Evolutionary conservation across 23 tunicate genomes (phyloP).

Genomic region (Trididemnum miniatum): DNA sequence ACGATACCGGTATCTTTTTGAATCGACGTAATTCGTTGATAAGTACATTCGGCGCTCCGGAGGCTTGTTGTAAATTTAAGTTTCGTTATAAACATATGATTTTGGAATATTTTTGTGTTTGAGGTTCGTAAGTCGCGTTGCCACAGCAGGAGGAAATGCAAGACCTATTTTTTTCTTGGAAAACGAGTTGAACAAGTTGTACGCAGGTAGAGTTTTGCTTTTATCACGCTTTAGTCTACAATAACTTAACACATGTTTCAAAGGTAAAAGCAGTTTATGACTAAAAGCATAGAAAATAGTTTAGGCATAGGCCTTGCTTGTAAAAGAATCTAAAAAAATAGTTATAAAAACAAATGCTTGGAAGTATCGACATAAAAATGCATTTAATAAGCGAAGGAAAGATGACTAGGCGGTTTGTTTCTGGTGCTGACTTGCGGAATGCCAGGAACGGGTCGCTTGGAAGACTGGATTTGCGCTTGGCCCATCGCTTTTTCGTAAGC

Average conservation of each 20-base stretch:
- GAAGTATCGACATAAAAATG: neutral
- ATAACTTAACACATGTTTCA: neutral
- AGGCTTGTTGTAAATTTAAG: no score
- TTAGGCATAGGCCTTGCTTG: no score
- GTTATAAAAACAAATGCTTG: neutral
- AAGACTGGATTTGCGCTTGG: constrained; percentile 66
- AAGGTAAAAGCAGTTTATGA: neutral
- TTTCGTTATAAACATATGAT: no score
- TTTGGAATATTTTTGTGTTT: no score
- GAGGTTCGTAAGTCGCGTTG: no score
- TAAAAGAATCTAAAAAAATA: neutral
- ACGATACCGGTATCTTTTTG: no score
- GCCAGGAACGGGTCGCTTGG: constrained; percentile 35
- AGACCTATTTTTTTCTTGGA: no score
- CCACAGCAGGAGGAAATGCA: no score
- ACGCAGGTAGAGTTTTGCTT: no score
- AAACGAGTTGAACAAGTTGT: no score
- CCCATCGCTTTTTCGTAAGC: constrained; percentile 58
- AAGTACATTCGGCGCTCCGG: no score
- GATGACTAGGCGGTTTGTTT: constrained; percentile 67
- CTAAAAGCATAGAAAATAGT: neutral
- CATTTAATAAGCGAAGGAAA: constrained; percentile 43
- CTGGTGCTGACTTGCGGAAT: constrained; percentile 29
- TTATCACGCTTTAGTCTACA: neutral
- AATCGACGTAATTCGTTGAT: no score